Percentiles rank a stretch among this genome's conserved stretches.
Conservation (phyloP, 2,797 vertebrate species). For the Chrysocyon brachyurus region DNA sequence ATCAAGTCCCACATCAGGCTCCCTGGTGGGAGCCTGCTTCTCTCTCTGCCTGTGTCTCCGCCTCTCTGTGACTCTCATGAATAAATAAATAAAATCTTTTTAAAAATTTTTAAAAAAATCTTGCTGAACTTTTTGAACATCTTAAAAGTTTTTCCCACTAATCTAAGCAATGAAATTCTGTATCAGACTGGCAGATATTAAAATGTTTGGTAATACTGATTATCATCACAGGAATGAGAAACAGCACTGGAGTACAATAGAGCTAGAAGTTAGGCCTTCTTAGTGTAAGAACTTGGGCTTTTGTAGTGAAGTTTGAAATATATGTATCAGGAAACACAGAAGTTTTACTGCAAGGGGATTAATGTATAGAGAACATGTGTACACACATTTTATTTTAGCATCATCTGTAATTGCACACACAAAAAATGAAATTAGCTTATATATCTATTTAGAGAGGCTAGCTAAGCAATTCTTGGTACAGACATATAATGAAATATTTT, state of each 20-base stretch:
- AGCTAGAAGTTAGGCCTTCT: neutral
- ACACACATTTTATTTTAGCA: neutral
- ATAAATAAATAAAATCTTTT: no score
- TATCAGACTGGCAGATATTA: neutral
- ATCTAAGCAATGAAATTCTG: neutral
- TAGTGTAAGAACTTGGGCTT: neutral
- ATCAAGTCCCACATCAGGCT: no score
- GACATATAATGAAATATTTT: neutral
- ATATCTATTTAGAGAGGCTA: neutral
- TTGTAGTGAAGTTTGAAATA: neutral
- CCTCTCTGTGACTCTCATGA: no score
- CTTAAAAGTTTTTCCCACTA: neutral
- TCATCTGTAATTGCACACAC: neutral
- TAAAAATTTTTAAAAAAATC: neutral
- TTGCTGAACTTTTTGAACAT: conserved; percentile 19
- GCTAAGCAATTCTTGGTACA: neutral
- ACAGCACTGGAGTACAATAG: neutral
- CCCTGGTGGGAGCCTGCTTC: no score
- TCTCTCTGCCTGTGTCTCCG: no score
- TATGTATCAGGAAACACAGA: neutral
- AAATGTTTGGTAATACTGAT: neutral
- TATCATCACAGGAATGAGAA: neutral
- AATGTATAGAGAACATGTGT: neutral
- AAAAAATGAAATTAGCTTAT: neutral
- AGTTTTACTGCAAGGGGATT: neutral